Evolutionary conservation across 2,888 invertebrate species (phyloP).

Genomic region (Spisula subtruncata): DNA sequence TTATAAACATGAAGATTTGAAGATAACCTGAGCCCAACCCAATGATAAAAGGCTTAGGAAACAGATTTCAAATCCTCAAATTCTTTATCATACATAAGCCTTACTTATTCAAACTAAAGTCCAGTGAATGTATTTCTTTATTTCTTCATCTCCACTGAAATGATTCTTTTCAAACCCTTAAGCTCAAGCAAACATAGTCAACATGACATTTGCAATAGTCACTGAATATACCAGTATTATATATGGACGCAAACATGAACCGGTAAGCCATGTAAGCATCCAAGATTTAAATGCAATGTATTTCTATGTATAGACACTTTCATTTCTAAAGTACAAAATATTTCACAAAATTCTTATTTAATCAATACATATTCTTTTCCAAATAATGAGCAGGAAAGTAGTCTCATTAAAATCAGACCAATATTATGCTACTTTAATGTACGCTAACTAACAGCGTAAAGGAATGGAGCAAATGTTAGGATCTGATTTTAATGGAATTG

Average conservation of each 20-base stretch:
- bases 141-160: not conserved
- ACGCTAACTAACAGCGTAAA: too few species aligned
- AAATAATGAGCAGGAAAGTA: not conserved
- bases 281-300: not conserved
- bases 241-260: not conserved
- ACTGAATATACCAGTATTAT: not conserved
- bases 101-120: conserved; percentile 20
- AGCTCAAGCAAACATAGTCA: not conserved
- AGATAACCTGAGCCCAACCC: not conserved
- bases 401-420: too few species aligned
- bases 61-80: conserved; percentile 10
- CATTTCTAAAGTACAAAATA: not conserved
- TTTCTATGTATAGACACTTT: not conserved
- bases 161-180: not conserved
- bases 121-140: not conserved
- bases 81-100: conserved; percentile 29
- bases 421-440: too few species aligned
- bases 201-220: not conserved
- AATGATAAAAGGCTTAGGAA: conserved; percentile 17
- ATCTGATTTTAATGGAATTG: too few species aligned
- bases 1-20: conserved; percentile 22
- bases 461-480: too few species aligned
- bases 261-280: not conserved
- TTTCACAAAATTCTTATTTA: too few species aligned
- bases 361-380: not conserved